phyloP scores from a whole-genome alignment of 2,797 vertebrate genomes.

The Odontamblyopus rebecca region DNA sequence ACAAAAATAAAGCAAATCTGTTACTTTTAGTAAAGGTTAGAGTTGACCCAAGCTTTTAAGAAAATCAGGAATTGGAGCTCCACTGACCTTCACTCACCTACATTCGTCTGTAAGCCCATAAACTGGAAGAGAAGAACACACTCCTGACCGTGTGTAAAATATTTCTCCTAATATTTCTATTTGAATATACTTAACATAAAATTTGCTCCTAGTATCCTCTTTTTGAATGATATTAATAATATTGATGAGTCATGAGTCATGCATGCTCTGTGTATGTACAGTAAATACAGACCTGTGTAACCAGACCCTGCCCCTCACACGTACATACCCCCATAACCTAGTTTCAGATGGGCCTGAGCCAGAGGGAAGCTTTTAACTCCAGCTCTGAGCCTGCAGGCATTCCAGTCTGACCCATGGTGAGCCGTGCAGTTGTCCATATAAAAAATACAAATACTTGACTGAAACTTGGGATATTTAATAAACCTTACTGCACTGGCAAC shows the following conservation, averaged over 20 bases:
- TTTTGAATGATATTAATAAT: neutral
- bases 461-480: too few relatives aligned
- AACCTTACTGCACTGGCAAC: neutral
- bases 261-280: neutral
- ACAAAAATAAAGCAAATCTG: neutral
- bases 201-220: neutral
- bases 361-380: conserved; percentile 10
- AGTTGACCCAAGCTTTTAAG: too few relatives aligned
- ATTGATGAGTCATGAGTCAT: neutral
- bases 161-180: neutral
- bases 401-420: neutral
- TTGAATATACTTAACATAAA: neutral
- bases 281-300: neutral
- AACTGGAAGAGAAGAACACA: neutral
- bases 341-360: conserved; percentile 1
- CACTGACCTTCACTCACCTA: neutral
- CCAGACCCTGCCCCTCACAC: neutral
- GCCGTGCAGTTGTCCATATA: neutral
- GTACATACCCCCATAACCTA: conserved; percentile 8
- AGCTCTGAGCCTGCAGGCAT: conserved; percentile 1
- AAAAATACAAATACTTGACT: too few relatives aligned
- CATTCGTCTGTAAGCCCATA: neutral
- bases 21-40: neutral
- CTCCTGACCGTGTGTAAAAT: neutral
- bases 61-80: neutral